Evolutionary conservation across 2,888 invertebrate genomes (phyloP), one percentile per base, ranked within the genome.

Genomic region (Cetonia aurata): DNA sequence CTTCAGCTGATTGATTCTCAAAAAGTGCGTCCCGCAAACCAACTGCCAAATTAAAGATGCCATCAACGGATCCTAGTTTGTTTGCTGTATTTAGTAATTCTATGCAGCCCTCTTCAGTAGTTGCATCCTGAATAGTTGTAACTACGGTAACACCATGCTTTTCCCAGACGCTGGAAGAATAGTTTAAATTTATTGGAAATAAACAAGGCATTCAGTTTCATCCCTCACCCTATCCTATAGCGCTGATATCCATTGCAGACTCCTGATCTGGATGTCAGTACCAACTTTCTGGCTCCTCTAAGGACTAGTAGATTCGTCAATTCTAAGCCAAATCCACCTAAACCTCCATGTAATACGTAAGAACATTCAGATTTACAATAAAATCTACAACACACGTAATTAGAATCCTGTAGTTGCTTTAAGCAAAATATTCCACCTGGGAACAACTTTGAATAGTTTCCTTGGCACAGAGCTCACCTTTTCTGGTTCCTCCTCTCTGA

Each of bases 251-350:
- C 95, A 67, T 91, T 93, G 56, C 87, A 87, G 37, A 96, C 82
- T 1, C 96, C 96, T 15, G 88, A 88, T 71, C 96, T 89, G 0
- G 96, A 96, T 0, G 93, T 93, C 0, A 97, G 86, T 0, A 96
- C 88, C 10, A 97, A 77, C 74, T 93, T 92, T 76, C 86, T 89
- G 0, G 93, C 96, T 0, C 96, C 96, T 73, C 96, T 88, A 65
- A 93, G 83, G 59, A 96, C 88, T 78, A 98, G 85, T 95, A 95
- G 96, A 78, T 95, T 93, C 0, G 92, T 91, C 57, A 97, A 83
- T 83, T 98, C 97, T 57, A 98, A 86, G 3, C 97, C 98, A 80
- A 98, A 95, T 0, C 97, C 97, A 52, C 98, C 98, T 0, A 98
- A 87, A 53, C 97, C 96, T 10, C 94, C 93, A 0, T 91, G 86